phyloP scores from a whole-genome alignment of 2,113 vertebrate genomes.

The Stegostoma tigrinum region DNA sequence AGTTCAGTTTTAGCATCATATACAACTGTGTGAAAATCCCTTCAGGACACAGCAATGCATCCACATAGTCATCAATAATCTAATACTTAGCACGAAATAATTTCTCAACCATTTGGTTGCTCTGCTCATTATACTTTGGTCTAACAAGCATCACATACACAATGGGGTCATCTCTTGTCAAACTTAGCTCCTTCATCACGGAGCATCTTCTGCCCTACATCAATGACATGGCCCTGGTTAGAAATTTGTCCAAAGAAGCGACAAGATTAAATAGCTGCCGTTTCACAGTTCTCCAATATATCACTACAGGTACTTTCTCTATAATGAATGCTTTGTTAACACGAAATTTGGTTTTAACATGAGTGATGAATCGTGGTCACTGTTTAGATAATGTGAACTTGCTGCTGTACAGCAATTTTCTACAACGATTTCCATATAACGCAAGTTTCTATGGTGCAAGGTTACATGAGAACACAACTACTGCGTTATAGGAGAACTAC shows the following conservation, averaged over 20 bases:
- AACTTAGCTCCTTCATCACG: neutral
- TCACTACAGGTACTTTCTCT: neutral
- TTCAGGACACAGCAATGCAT: neutral
- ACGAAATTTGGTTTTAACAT: too few relatives aligned
- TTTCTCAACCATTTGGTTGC: neutral
- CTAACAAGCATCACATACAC: neutral
- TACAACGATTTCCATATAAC: too few relatives aligned
- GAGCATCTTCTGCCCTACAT: neutral
- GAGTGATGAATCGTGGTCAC: too few relatives aligned
- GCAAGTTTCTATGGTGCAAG: too few relatives aligned
- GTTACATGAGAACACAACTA: too few relatives aligned
- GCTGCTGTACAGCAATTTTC: too few relatives aligned
- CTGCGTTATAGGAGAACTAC: too few relatives aligned
- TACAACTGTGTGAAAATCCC: neutral
- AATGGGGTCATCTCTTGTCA: neutral
- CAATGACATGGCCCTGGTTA: neutral
- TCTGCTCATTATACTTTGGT: neutral
- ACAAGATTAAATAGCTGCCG: conserved; percentile 47
- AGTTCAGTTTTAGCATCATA: neutral
- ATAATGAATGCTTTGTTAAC: too few relatives aligned
- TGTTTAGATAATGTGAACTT: too few relatives aligned
- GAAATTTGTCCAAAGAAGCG: neutral
- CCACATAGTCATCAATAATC: neutral
- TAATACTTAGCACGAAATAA: neutral
- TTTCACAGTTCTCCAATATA: conserved; percentile 47